Conservation (phyloP, 2,888 invertebrate genomes). For the Adineta ricciae region DNA sequence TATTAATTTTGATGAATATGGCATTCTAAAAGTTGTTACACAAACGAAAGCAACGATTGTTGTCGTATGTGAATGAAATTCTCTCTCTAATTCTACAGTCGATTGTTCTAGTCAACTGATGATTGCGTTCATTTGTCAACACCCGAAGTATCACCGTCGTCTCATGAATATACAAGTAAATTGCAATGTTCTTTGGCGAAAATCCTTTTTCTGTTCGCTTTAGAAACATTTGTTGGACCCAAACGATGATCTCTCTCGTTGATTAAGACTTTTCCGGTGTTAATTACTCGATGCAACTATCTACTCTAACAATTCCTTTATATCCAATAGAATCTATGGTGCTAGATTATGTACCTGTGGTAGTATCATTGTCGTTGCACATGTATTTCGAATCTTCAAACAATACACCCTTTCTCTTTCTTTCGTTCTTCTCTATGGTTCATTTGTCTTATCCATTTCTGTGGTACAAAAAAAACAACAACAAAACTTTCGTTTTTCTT, state of each 20-base stretch:
- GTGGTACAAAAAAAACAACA: not conserved
- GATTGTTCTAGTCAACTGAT: not conserved
- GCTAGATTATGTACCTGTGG: not conserved
- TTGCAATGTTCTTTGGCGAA: not conserved
- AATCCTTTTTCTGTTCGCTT: not conserved
- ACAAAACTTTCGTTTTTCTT: not conserved
- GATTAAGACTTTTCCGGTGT: not conserved
- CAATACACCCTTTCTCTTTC: not conserved
- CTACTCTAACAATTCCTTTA: not conserved
- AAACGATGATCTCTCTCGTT: not conserved
- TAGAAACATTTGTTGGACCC: not conserved
- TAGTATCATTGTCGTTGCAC: not conserved
- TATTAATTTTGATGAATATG: conserved; percentile 17
- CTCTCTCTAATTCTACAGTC: too few relatives aligned
- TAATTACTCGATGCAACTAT: not conserved
- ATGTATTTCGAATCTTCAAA: not conserved
- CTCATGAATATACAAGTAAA: not conserved
- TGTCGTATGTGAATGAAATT: not conserved
- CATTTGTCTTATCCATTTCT: not conserved
- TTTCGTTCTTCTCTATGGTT: not conserved
- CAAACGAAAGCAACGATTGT: not conserved
- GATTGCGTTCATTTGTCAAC: not conserved
- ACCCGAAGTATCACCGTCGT: not conserved
- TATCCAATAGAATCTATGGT: not conserved
- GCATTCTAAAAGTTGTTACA: not conserved